These are phyloP conservation scores for Mya arenaria DNA, from an alignment of 1,140 invertebrate genomes.

Conservation along the genomic window DNA sequence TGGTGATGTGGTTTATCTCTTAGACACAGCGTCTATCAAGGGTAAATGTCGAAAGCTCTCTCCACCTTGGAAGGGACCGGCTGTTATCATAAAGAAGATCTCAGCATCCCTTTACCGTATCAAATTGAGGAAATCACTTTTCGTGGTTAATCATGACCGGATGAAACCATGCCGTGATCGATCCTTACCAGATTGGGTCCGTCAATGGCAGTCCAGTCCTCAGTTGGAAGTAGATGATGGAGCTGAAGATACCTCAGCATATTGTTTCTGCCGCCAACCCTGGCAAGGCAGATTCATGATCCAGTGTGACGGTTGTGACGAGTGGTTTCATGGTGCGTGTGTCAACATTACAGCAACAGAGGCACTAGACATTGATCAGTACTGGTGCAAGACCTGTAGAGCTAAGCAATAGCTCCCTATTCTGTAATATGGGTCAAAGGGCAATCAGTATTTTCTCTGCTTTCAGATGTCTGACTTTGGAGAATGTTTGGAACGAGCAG, in stretches of 20 bases:
- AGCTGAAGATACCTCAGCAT: not conserved
- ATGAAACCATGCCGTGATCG: conserved; percentile 9
- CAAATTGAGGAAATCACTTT: not conserved
- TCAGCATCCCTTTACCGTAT: not conserved
- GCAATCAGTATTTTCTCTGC: too few species aligned
- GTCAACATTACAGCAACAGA: conserved; percentile 4
- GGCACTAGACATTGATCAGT: not conserved
- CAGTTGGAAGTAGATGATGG: not conserved
- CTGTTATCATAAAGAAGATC: not conserved
- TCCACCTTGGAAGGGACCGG: conserved; percentile 26
- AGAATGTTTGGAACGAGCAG: too few species aligned
- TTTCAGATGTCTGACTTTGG: too few species aligned
- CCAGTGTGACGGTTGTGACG: conserved; percentile 1
- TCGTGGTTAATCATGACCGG: not conserved
- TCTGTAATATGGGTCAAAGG: too few species aligned
- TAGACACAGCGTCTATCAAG: not conserved
- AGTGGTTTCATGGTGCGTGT: conserved; percentile 17
- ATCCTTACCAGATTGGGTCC: not conserved
- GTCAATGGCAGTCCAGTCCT: not conserved
- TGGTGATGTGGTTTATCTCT: conserved; percentile 15
- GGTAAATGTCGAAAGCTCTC: not conserved
- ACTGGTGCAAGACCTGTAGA: too few species aligned
- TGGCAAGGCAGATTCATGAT: conserved; percentile 12
- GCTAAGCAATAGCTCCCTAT: too few species aligned
- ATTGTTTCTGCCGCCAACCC: conserved; percentile 3